Base-by-base conservation (phyloP, 2,797 vertebrate genomes). In the Staurois parvus region DNA sequence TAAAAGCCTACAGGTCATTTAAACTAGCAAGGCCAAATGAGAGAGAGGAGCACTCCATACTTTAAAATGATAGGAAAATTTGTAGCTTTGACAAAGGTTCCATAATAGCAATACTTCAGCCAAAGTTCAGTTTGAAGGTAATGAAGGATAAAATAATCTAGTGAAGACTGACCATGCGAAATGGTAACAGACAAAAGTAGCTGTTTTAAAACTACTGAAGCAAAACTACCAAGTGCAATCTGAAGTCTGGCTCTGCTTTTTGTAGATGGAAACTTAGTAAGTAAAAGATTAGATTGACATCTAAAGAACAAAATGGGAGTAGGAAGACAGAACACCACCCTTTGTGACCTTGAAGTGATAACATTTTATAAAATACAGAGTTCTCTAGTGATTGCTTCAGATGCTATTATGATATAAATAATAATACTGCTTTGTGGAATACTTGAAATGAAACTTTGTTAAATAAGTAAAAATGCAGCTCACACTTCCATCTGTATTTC, bases 81-180 rank as follows among this genome's bases (percentile, higher is more conserved):
- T 90, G 62, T 89, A 80, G 73, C 85, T 91, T 92, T 86, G 69
- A 88, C 84, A 89, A 90, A 70, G 69, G 73, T 89, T 92, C 91
- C 78, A 68, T 92, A 89, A 91, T 89, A 90, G 79, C 68, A 88
- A 84, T 88, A 79, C 86, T 91, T 92, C 86, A 91, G 89, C 84
- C 84, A 88, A 92, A 91, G 89, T 91, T 94, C 90, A 90, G 15
- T 90, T 89, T 88, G 76, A 91, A 93, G 72, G 85, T 91, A 94
- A 92, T 93, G 90, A 88, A 93, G 90, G 86, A 88, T 93, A 90
- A 93, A 93, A 90, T 89, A 91, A 91, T 91, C 80, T 94, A 85
- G 84, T 1, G 72, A 92, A 77, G 86, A 83, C 75, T 89, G 87
- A 83, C 88, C 87, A 59, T 82, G 78, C 90, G 80, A 92, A 92